Evolutionary conservation across 2,113 vertebrate genomes (phyloP).

Genomic region (Brienomyrus brachyistius): DNA sequence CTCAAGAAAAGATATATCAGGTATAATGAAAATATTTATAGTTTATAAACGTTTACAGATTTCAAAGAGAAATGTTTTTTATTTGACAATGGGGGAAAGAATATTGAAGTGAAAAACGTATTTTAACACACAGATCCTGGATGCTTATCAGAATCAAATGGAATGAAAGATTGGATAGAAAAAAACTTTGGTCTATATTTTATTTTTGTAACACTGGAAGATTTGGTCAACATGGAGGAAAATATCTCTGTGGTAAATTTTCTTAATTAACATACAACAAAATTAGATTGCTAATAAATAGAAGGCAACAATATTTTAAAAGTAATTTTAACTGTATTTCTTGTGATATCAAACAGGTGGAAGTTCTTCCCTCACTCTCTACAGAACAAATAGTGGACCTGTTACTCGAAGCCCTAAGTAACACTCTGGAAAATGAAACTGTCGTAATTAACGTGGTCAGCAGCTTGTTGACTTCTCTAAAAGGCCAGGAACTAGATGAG

Average conservation of each 20-base stretch:
- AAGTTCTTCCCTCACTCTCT: conserved; percentile 18
- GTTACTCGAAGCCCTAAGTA: conserved; percentile 15
- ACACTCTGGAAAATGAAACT: conserved; percentile 22
- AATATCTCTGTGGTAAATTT: conserved; percentile 30
- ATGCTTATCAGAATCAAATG: conserved; percentile 19
- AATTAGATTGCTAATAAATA: neutral
- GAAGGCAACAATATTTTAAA: neutral
- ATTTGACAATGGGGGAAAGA: neutral
- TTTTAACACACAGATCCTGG: conserved; percentile 24
- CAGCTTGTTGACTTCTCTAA: conserved; percentile 13
- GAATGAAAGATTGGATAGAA: conserved; percentile 28
- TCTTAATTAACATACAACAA: neutral
- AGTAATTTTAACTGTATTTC: neutral
- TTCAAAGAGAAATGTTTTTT: neutral
- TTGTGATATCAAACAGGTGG: neutral
- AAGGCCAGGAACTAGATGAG: neutral
- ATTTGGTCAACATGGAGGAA: conserved; percentile 23
- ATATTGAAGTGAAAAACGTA: neutral
- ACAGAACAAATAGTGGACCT: conserved; percentile 25
- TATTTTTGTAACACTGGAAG: conserved; percentile 20
- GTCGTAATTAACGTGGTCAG: conserved; percentile 8
- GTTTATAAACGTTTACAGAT: neutral
- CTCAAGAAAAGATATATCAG: conserved; percentile 26
- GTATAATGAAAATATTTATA: conserved; percentile 20
- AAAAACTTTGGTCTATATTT: conserved; percentile 26